Percentiles rank a stretch among this genome's conserved stretches.
These are phyloP conservation scores for Oxyura jamaicensis DNA, from an alignment of 2,113 vertebrate genomes.

Conservation along the genomic window DNA sequence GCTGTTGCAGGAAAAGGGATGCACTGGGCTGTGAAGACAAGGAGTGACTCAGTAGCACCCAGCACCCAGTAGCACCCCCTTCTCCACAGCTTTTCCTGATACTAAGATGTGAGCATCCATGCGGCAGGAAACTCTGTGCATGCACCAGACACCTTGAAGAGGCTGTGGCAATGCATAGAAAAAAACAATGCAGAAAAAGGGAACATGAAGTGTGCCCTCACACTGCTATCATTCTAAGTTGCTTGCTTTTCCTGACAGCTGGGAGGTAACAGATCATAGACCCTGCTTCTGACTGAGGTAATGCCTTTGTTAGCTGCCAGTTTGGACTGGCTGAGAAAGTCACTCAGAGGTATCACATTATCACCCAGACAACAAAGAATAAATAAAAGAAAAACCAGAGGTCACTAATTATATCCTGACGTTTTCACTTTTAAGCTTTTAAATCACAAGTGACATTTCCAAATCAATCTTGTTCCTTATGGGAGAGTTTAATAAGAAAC, in stretches of 20 bases:
- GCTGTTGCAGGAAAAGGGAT: not conserved
- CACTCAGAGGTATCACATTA: not conserved
- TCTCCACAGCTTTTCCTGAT: not conserved
- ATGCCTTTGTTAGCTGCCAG: not conserved
- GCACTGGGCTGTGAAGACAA: not conserved
- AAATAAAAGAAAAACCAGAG: not conserved
- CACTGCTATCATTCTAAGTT: not conserved
- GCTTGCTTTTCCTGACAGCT: not conserved
- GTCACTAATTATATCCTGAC: not conserved
- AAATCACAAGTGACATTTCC: conserved; percentile 44
- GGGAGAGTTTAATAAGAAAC: conserved; percentile 53
- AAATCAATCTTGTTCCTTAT: conserved; percentile 53
- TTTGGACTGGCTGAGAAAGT: not conserved
- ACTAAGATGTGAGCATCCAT: not conserved
- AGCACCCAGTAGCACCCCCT: not conserved
- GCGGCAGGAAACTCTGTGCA: not conserved
- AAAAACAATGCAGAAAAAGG: not conserved
- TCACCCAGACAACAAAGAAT: not conserved
- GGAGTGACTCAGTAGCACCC: not conserved
- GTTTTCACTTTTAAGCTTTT: conserved; percentile 9
- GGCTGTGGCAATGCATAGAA: not conserved
- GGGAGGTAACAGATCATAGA: not conserved
- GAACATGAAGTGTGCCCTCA: not conserved
- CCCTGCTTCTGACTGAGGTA: not conserved
- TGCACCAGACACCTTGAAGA: not conserved